Evolutionary conservation across 2,113 vertebrate genomes (phyloP).

Genomic region (Ophiodon elongatus): DNA sequence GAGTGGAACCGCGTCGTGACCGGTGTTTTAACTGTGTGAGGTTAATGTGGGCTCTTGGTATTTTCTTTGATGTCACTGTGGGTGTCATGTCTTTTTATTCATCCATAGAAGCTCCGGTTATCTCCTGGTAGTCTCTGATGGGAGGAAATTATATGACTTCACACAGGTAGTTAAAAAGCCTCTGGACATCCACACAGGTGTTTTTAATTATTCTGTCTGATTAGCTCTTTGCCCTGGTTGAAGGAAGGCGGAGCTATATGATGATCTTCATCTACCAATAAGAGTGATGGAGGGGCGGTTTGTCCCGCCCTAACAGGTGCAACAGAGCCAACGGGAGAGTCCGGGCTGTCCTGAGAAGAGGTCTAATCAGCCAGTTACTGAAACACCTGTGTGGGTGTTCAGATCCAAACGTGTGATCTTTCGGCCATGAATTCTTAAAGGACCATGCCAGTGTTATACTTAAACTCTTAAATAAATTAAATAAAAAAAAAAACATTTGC

Average conservation of each 20-base stretch:
- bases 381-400: background rate
- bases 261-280: background rate
- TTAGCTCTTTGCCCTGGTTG: background rate
- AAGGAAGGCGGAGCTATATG: background rate
- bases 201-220: background rate
- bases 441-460: background rate
- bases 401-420: background rate
- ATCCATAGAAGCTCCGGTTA: too few species aligned
- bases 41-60: background rate
- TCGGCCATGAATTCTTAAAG: background rate
- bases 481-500: background rate
- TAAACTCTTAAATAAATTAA: background rate
- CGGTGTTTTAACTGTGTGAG: background rate
- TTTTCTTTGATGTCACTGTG: background rate
- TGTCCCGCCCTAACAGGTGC: background rate
- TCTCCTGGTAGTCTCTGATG: background rate
- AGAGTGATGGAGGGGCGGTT: background rate
- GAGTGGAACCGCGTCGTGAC: slow-evolving; percentile 35
- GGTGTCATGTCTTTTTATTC: background rate
- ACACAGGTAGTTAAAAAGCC: background rate
- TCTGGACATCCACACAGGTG: background rate
- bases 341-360: background rate
- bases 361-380: background rate
- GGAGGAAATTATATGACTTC: background rate
- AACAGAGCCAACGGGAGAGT: too few species aligned